phyloP scores from a whole-genome alignment of 2,888 invertebrate genomes.

The Bugulina stolonifera region DNA sequence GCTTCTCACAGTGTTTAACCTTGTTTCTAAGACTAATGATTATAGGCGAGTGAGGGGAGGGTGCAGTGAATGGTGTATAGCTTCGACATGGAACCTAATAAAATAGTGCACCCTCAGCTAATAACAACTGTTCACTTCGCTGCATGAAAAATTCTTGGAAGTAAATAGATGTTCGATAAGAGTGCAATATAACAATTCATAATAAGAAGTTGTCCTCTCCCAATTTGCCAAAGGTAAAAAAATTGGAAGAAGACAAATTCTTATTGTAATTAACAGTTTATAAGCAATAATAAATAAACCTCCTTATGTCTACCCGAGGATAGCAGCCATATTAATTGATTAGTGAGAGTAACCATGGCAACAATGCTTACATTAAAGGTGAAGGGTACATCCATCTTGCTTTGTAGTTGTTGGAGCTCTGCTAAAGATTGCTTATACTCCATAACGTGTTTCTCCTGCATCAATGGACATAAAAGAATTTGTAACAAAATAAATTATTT shows the following conservation, averaged over 20 bases:
- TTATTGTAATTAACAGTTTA: no score
- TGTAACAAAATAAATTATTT: background rate
- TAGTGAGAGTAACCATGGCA: no score
- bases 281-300: no score
- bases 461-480: no score
- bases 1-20: constrained; percentile 11
- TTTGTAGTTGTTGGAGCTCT: background rate
- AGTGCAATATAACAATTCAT: background rate
- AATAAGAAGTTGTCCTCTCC: no score
- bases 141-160: no score
- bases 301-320: no score
- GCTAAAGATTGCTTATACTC: constrained; percentile 2
- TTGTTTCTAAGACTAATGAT: constrained; percentile 11
- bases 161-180: background rate
- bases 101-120: no score
- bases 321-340: no score
- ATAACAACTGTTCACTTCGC: no score
- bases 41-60: background rate
- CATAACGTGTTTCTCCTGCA: constrained; percentile 2
- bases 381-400: background rate
- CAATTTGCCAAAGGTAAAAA: no score
- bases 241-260: no score
- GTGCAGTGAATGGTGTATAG: background rate
- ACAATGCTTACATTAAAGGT: constrained; percentile 9
- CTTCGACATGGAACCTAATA: background rate